Percentiles rank a stretch among this genome's conserved stretches.
phyloP scores from a whole-genome alignment of 2,888 invertebrate genomes.

The Theodoxus fluviatilis region DNA sequence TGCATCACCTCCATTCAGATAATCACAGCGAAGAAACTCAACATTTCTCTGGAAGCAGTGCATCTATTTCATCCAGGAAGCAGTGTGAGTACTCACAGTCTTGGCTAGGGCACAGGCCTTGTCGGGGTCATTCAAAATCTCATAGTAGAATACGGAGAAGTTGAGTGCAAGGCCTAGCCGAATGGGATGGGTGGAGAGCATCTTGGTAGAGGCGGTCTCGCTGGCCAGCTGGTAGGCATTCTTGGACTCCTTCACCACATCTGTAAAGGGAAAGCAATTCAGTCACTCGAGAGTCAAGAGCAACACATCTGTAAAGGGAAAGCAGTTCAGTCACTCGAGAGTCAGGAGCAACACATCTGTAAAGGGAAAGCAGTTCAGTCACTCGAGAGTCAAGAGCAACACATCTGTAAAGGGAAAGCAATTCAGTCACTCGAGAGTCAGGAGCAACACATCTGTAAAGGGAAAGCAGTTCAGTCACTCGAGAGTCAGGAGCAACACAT shows the following conservation, averaged over 20 bases:
- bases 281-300: too few species aligned
- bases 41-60: slow-evolving; percentile 11
- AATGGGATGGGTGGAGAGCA: slow-evolving; percentile 99
- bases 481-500: too few species aligned
- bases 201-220: slow-evolving; percentile 96
- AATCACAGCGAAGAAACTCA: background rate
- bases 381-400: too few species aligned
- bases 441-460: too few species aligned
- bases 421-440: too few species aligned
- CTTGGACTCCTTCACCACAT: slow-evolving; percentile 80
- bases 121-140: slow-evolving; percentile 98
- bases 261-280: slow-evolving; percentile 41
- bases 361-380: too few species aligned
- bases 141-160: slow-evolving; percentile 99
- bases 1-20: background rate
- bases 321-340: too few species aligned
- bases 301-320: too few species aligned
- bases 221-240: slow-evolving; percentile 98
- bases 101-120: slow-evolving; percentile 99
- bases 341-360: too few species aligned
- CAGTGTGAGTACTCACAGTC: slow-evolving; percentile 75
- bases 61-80: background rate
- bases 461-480: too few species aligned
- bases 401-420: too few species aligned
- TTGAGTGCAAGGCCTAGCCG: slow-evolving; percentile 98